Percentiles rank a stretch among this genome's conserved stretches.
Conservation (phyloP, 2,888 invertebrate species). For the Chloroclysta siterata region DNA sequence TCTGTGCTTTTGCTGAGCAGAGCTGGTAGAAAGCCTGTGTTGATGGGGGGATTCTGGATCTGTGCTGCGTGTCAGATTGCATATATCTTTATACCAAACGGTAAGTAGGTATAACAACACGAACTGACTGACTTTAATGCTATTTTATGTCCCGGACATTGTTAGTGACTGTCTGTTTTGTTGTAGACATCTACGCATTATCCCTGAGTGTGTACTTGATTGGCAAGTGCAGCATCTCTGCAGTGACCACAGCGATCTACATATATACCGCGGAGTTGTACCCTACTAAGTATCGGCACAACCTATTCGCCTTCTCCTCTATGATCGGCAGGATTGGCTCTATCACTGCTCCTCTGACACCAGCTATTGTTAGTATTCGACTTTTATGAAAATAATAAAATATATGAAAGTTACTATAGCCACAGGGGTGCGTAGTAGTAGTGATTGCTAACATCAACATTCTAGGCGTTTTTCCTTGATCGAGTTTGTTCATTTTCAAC, state of each 20-base stretch:
- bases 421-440: too few species aligned
- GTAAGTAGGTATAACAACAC: slow-evolving; percentile 59
- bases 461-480: too few species aligned
- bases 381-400: too few species aligned
- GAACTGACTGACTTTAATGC: neutral
- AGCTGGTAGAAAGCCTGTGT: slow-evolving; percentile 81
- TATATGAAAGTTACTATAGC: too few species aligned
- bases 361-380: slow-evolving; percentile 79
- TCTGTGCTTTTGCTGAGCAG: slow-evolving; percentile 83
- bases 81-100: slow-evolving; percentile 68
- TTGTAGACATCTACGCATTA: slow-evolving; percentile 49
- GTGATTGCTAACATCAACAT: too few species aligned
- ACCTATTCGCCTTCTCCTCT: slow-evolving; percentile 86
- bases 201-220: slow-evolving; percentile 80
- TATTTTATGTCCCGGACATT: neutral
- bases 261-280: slow-evolving; percentile 88
- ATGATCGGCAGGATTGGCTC: slow-evolving; percentile 88
- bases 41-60: slow-evolving; percentile 79
- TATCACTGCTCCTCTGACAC: slow-evolving; percentile 87
- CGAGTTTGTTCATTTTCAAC: too few species aligned
- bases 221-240: slow-evolving; percentile 86
- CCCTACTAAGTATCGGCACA: slow-evolving; percentile 87
- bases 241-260: slow-evolving; percentile 85
- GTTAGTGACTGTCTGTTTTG: neutral
- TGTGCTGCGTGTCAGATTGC: slow-evolving; percentile 67